phyloP scores from a whole-genome alignment of 2,113 vertebrate genomes.

The Dasyornis broadbenti region DNA sequence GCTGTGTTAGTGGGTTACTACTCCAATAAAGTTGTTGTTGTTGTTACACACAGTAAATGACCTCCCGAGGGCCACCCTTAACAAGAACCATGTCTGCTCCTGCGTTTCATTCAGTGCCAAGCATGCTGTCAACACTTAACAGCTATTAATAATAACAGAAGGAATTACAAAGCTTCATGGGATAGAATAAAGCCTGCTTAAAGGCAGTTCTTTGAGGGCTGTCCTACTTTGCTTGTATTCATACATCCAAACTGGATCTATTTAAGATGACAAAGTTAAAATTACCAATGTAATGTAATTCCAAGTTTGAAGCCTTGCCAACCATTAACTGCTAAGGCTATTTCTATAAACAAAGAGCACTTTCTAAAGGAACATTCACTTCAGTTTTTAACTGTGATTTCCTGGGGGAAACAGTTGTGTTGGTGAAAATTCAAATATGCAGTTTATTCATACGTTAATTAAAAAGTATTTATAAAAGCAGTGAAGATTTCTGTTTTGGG shows the following conservation, averaged over 20 bases:
- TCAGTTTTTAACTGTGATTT: constrained; percentile 19
- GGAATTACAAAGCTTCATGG: constrained; percentile 43
- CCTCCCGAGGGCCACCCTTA: constrained; percentile 48
- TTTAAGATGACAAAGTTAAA: constrained; percentile 49
- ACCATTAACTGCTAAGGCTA: background rate
- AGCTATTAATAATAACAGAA: constrained; percentile 62
- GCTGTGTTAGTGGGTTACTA: background rate
- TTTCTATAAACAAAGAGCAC: constrained; percentile 24
- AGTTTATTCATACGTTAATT: background rate
- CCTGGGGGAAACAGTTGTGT: background rate
- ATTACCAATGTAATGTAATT: background rate
- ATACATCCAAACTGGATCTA: background rate
- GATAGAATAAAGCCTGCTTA: constrained; percentile 12
- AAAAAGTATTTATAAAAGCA: background rate
- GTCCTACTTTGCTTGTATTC: background rate
- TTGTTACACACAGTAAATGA: constrained; percentile 56
- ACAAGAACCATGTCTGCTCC: constrained; percentile 51
- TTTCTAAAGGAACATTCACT: constrained; percentile 27
- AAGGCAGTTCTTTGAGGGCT: background rate
- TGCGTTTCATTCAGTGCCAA: constrained; percentile 57
- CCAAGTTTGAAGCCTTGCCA: constrained; percentile 21
- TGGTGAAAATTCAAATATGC: background rate
- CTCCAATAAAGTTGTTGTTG: constrained; percentile 62
- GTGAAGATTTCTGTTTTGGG: background rate
- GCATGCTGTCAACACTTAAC: constrained; percentile 63